phyloP scores from a whole-genome alignment of 2,888 invertebrate species.

The Phaonia tiefii region DNA sequence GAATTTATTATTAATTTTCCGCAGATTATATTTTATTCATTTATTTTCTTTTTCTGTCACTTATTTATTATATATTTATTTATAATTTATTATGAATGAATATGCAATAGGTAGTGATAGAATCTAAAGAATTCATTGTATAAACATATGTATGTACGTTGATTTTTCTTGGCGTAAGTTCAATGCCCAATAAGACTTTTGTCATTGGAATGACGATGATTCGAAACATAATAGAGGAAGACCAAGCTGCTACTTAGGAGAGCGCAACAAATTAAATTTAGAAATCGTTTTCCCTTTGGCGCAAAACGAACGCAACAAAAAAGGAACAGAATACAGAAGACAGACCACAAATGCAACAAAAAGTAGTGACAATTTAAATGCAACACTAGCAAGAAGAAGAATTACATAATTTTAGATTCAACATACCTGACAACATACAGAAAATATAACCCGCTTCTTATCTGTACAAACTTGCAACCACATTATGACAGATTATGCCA shows the following conservation, averaged over 20 bases:
- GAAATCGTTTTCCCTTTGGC: constrained; percentile 31
- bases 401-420: constrained; percentile 21
- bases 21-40: no score
- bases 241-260: neutral
- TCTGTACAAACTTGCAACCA: no score
- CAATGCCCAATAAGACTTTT: constrained; percentile 72
- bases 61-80: no score
- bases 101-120: no score
- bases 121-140: no score
- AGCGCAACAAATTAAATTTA: constrained; percentile 8
- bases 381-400: neutral
- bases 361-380: constrained; percentile 20
- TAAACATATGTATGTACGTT: no score
- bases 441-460: no score
- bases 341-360: neutral
- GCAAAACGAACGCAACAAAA: neutral
- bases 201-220: constrained; percentile 46
- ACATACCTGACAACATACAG: no score
- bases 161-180: constrained; percentile 74
- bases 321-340: neutral
- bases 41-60: no score
- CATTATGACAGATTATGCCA: no score
- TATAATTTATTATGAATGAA: no score
- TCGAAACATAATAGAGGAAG: neutral
- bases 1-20: no score